Evolutionary conservation across 2,113 vertebrate species (phyloP).

Genomic region (Crotalus tigris): DNA sequence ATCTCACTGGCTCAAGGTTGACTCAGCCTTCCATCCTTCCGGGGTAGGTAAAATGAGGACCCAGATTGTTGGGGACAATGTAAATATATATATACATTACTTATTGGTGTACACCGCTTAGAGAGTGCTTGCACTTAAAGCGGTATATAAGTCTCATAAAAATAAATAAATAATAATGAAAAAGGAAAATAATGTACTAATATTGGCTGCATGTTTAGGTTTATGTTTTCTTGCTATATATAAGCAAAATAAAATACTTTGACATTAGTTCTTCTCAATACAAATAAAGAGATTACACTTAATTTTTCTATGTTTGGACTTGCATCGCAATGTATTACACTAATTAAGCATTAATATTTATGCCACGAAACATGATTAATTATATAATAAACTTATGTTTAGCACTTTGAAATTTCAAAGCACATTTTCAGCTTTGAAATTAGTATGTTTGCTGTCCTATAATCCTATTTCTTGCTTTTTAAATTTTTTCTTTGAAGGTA

Average conservation of each 20-base stretch:
- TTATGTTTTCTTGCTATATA: not conserved
- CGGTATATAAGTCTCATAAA: too few relatives aligned
- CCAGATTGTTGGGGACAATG: too few relatives aligned
- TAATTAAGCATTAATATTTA: not conserved
- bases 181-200: not conserved
- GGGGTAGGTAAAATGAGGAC: too few relatives aligned
- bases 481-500: not conserved
- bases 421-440: not conserved
- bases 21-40: too few relatives aligned
- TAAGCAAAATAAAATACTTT: not conserved
- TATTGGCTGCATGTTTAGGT: not conserved
- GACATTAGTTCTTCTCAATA: not conserved
- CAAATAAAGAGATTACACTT: not conserved
- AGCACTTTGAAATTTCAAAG: not conserved
- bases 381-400: not conserved
- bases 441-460: not conserved
- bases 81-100: too few relatives aligned
- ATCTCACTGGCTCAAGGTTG: too few relatives aligned
- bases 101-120: too few relatives aligned
- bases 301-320: not conserved
- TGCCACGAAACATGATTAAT: not conserved
- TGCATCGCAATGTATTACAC: not conserved
- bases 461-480: not conserved
- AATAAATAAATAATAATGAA: too few relatives aligned
- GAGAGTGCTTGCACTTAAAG: too few relatives aligned